Evolutionary conservation across 2,113 vertebrate genomes (phyloP).

Genomic region (Sylvilagus bachmani): DNA sequence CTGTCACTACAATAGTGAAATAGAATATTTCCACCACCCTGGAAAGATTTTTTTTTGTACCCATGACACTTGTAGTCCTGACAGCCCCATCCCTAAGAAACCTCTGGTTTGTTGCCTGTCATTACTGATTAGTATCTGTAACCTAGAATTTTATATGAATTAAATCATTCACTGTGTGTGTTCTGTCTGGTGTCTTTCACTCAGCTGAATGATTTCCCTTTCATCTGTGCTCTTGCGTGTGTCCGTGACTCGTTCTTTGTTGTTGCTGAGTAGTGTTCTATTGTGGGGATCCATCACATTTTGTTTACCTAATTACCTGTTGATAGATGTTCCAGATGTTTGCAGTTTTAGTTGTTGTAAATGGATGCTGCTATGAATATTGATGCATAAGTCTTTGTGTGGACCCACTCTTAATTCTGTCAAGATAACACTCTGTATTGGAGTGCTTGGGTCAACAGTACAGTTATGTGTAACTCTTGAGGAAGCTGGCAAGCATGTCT

Average conservation of each 20-base stretch:
- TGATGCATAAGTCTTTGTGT: not conserved
- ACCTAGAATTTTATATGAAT: not conserved
- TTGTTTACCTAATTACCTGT: not conserved
- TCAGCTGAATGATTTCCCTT: not conserved
- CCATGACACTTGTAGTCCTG: not conserved
- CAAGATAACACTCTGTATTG: too few relatives aligned
- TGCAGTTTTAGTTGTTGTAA: not conserved
- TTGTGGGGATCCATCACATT: not conserved
- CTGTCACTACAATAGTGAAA: not conserved
- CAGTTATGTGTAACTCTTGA: not conserved
- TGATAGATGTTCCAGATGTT: not conserved
- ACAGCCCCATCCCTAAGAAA: not conserved
- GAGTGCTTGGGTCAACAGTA: not conserved
- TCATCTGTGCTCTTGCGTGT: rapidly evolving
- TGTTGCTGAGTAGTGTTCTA: not conserved
- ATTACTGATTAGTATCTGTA: not conserved
- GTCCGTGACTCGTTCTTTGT: not conserved
- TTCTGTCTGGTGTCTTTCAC: not conserved
- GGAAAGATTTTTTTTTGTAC: not conserved
- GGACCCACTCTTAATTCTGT: not conserved
- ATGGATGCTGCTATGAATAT: not conserved
- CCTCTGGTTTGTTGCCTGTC: not conserved
- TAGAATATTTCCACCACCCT: not conserved
- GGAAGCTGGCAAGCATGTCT: not conserved
- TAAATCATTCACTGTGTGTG: rapidly evolving